Conservation (phyloP, 2,888 invertebrate species). For the Pandemis corylana region DNA sequence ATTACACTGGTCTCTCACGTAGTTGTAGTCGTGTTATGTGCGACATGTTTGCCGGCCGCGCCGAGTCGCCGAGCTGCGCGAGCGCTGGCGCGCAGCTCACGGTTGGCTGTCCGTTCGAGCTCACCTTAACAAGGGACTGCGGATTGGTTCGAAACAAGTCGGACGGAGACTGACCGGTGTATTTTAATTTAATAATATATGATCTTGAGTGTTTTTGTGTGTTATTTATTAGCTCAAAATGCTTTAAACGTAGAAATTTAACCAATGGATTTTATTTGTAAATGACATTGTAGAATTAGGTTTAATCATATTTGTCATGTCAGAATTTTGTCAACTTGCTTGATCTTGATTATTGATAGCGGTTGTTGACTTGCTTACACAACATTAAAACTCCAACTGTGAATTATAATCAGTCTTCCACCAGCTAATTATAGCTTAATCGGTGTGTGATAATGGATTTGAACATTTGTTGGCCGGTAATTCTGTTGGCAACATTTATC, state of each 20-base stretch:
- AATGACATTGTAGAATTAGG: not conserved
- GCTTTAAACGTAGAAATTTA: conserved; percentile 11
- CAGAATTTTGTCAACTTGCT: not conserved
- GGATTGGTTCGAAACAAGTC: too few relatives aligned
- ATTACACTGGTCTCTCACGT: too few relatives aligned
- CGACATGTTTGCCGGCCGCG: too few relatives aligned
- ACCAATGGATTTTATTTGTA: not conserved
- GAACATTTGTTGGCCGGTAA: not conserved
- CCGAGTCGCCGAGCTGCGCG: too few relatives aligned
- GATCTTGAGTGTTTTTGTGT: not conserved
- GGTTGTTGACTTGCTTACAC: not conserved
- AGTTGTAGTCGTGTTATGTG: too few relatives aligned
- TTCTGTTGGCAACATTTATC: not conserved
- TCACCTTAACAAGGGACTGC: too few relatives aligned
- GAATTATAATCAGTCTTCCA: not conserved
- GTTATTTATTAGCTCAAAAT: conserved; percentile 8
- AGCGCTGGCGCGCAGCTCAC: too few relatives aligned
- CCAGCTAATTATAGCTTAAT: not conserved
- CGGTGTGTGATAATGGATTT: not conserved
- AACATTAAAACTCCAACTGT: not conserved
- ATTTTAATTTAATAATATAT: not conserved
- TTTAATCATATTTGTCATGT: not conserved
- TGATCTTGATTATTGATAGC: not conserved
- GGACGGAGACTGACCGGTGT: too few relatives aligned
- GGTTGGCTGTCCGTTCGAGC: too few relatives aligned